Evolutionary conservation across 2,113 vertebrate genomes (phyloP).

Genomic region (Eclectus roratus): DNA sequence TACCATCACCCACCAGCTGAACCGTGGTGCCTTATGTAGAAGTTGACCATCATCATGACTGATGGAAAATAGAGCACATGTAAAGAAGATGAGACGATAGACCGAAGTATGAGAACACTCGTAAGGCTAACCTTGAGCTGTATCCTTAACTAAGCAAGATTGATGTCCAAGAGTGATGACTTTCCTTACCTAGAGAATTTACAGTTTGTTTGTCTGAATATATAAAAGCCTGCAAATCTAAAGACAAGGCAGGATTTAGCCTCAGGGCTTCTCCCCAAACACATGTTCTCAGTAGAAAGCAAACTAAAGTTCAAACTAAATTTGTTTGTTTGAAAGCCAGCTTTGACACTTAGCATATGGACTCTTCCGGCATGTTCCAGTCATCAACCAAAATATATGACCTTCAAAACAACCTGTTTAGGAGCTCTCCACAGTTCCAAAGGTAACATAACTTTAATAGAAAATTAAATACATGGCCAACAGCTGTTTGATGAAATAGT

Average conservation of each 20-base stretch:
- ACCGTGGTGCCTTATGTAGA: neutral
- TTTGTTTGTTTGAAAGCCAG: neutral
- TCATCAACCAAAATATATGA: neutral
- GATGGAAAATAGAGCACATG: neutral
- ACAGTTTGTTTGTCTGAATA: neutral
- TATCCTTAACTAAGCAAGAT: neutral
- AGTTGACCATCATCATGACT: fast-evolving
- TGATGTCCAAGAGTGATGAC: neutral
- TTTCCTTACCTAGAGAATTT: neutral
- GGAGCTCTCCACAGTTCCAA: neutral
- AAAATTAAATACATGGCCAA: fast-evolving
- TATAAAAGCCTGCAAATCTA: neutral
- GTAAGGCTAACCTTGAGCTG: neutral
- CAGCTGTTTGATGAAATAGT: neutral
- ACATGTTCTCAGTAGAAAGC: neutral
- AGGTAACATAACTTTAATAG: neutral
- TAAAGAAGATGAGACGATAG: neutral
- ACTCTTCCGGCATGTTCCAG: neutral
- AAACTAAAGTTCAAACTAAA: neutral
- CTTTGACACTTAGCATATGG: neutral
- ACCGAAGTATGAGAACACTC: neutral
- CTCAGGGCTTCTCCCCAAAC: neutral
- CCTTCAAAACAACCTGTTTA: neutral
- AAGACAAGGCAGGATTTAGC: neutral
- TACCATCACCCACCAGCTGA: neutral